Percentiles rank a stretch among this genome's conserved stretches.
Evolutionary conservation across 2,888 invertebrate species (phyloP).

Genomic region (Cataglyphis altisquamis): DNA sequence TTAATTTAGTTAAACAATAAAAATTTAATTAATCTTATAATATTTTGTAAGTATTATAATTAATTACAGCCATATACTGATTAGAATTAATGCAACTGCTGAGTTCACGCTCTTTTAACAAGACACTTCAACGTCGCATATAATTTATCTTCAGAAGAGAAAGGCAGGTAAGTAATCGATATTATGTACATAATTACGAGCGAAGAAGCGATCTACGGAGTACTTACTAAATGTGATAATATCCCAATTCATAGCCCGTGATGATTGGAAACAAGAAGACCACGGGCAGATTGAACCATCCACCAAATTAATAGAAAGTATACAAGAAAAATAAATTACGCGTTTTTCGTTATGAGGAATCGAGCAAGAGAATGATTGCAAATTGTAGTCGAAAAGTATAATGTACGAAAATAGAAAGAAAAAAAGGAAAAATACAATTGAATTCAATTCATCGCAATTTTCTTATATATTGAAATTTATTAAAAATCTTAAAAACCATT

Average conservation of each 20-base stretch:
- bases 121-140: conserved; percentile 56
- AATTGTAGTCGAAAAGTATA: conserved; percentile 2
- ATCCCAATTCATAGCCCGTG: conserved; percentile 81
- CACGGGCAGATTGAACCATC: conserved; percentile 83
- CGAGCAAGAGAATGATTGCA: background rate
- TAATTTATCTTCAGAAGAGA: conserved; percentile 42
- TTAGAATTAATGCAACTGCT: conserved; percentile 44
- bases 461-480: background rate
- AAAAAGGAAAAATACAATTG: conserved; percentile 14
- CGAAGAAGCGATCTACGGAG: conserved; percentile 70
- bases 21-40: conserved; percentile 3
- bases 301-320: conserved; percentile 85
- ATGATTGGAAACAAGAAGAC: conserved; percentile 80
- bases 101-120: conserved; percentile 68
- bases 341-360: conserved; percentile 45
- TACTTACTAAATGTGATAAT: conserved; percentile 84
- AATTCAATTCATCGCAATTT: conserved; percentile 4
- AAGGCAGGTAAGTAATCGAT: conserved; percentile 57
- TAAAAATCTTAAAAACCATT: background rate
- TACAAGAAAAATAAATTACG: conserved; percentile 77
- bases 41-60: background rate
- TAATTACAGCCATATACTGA: conserved; percentile 9
- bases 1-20: background rate
- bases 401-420: conserved; percentile 6
- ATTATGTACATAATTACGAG: conserved; percentile 58